Conservation (phyloP, 2,888 invertebrate species). For the Agrochola macilenta region DNA sequence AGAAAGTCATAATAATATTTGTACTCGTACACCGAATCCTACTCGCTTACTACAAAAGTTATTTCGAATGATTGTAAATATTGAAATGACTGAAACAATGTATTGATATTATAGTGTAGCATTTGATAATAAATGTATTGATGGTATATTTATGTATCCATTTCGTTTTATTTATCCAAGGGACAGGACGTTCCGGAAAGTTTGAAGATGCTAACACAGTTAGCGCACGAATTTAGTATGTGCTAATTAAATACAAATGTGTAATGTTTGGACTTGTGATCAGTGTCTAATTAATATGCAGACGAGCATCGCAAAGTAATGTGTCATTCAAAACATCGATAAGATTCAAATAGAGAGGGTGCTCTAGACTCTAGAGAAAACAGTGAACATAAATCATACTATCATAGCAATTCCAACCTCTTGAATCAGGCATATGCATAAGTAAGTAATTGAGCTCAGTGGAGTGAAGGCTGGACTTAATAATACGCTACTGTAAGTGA, state of each 20-base stretch:
- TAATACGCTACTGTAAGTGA: slow-evolving; percentile 47
- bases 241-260: slow-evolving; percentile 59
- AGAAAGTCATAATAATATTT: slow-evolving; percentile 67
- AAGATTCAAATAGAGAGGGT: slow-evolving; percentile 26
- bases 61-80: slow-evolving; percentile 67
- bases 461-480: slow-evolving; percentile 24
- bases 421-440: slow-evolving; percentile 20
- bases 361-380: slow-evolving; percentile 30
- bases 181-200: slow-evolving; percentile 22
- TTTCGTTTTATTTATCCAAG: slow-evolving; percentile 62
- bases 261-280: slow-evolving; percentile 53
- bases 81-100: slow-evolving; percentile 67
- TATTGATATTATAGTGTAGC: slow-evolving; percentile 68
- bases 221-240: slow-evolving; percentile 40
- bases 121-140: slow-evolving; percentile 72
- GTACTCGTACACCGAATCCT: slow-evolving; percentile 53
- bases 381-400: slow-evolving; percentile 35
- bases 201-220: slow-evolving; percentile 28
- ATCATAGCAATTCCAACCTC: slow-evolving; percentile 15
- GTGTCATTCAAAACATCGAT: slow-evolving; percentile 28
- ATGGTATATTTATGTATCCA: slow-evolving; percentile 58
- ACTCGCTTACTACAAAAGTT: slow-evolving; percentile 62
- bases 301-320: slow-evolving; percentile 9
- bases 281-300: slow-evolving; percentile 47
- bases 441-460: slow-evolving; percentile 11